These are phyloP conservation scores for Hydrophis major DNA, from an alignment of 2,797 vertebrate genomes.

Conservation along the genomic window DNA sequence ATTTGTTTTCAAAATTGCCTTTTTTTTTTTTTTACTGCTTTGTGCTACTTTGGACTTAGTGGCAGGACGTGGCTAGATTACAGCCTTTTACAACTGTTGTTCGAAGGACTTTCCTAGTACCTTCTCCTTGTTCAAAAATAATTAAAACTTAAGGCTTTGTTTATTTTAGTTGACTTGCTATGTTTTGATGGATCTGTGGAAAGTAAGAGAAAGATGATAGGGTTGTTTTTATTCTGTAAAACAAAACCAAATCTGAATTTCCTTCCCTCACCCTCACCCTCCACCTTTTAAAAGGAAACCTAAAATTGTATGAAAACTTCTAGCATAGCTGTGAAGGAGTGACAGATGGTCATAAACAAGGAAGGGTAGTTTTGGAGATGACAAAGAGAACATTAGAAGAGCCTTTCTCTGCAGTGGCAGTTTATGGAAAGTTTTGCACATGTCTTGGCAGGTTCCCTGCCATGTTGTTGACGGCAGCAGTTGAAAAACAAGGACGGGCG, in stretches of 20 bases:
- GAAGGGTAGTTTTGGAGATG: background rate
- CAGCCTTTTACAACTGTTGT: background rate
- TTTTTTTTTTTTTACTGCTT: background rate
- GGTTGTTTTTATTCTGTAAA: background rate
- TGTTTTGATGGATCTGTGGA: background rate
- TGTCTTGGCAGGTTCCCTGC: accelerated
- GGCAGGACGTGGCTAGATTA: background rate
- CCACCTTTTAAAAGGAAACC: background rate
- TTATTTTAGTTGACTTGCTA: background rate
- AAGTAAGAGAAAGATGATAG: background rate
- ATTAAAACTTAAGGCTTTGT: background rate
- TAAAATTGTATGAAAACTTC: background rate
- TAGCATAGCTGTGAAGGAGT: background rate
- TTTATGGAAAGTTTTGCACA: background rate
- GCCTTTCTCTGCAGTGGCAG: background rate
- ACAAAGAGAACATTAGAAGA: background rate
- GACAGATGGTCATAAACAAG: background rate
- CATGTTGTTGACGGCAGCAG: background rate
- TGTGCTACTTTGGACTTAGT: background rate
- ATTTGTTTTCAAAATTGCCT: background rate
- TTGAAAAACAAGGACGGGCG: background rate
- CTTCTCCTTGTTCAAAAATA: background rate
- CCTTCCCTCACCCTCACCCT: accelerated
- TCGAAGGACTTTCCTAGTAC: too few species aligned
- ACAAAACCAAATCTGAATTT: background rate